Evolutionary conservation across 2,797 vertebrate species (phyloP), one percentile per base, ranked within the genome.

Genomic region (Lagorchestes hirsutus): DNA sequence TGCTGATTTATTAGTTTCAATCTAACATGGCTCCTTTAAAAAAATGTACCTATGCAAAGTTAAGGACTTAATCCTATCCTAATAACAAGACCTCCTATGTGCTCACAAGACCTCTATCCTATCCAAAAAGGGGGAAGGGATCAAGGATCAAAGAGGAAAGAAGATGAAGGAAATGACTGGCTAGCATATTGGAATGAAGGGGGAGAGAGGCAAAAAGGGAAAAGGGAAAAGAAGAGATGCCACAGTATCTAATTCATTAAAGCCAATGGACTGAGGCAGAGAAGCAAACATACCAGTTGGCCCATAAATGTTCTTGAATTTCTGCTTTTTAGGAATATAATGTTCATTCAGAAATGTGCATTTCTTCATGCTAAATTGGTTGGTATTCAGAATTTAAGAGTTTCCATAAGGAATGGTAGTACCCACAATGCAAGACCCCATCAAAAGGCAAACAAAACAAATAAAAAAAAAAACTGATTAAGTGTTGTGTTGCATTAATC

Each of bases 91-190:
- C 6, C 18, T 5, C 18, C 67, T 1, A 40, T 40, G 22, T 18
- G 34, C 62, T 74, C n/a, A 74, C n/a, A 9, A 82, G 22, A 9
- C 40, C n/a, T 62, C 59, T 62, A 14, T 82, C 74, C 40, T 10
- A 82, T 24, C n/a, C 0, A 1, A 24, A 82, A 46, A 40, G 8
- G 31, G 10, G 0, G n/a, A n/a, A 11, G 62, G 16, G 5, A n/a
- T 74, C 62, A 74, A 74, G 11, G 52, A 90, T 12, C 27, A 82
- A 46, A 22, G 18, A 34, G 52, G 90, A 91, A 91, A 91, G 28
- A 91, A 91, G 31, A 54, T 52, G 4, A 0, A 34, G 27, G 54
- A 31, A 34, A 54, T 52, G 31, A 34, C 14, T 52, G 54, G 52
- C 4, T 52, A 54, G 52, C 27, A 54, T 2, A 18, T 14, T 29